These are phyloP conservation scores for Calliopsis andreniformis DNA, from an alignment of 1,140 invertebrate species.

Conservation along the genomic window DNA sequence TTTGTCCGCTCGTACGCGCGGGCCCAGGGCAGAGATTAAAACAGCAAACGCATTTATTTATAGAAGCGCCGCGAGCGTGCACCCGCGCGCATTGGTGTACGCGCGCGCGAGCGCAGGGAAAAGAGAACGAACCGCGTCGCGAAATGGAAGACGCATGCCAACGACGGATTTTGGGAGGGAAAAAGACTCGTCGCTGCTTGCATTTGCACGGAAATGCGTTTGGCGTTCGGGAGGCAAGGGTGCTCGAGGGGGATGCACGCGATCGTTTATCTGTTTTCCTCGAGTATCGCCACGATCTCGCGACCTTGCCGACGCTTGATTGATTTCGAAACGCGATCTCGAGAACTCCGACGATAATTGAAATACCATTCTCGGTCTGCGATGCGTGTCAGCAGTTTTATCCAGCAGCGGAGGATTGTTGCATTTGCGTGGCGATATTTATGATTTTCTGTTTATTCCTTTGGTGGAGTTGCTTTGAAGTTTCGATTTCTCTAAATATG, in stretches of 20 bases:
- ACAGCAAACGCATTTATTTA: slow-evolving; percentile 70
- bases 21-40: slow-evolving; percentile 63
- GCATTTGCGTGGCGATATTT: background rate
- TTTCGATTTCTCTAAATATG: background rate
- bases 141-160: slow-evolving; percentile 64
- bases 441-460: background rate
- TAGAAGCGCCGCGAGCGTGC: slow-evolving; percentile 61
- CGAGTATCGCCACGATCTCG: background rate
- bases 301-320: slow-evolving; percentile 10
- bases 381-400: background rate
- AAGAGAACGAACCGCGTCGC: slow-evolving; percentile 35
- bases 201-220: slow-evolving; percentile 27
- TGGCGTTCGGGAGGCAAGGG: background rate
- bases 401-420: too few relatives aligned
- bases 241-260: background rate
- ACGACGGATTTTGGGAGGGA: slow-evolving; percentile 17
- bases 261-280: slow-evolving; percentile 9
- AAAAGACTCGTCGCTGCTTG: slow-evolving; percentile 16
- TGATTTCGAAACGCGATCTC: slow-evolving; percentile 17
- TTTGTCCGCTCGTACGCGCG: slow-evolving; percentile 57
- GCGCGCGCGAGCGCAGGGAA: slow-evolving; percentile 5
- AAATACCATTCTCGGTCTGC: background rate
- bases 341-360: slow-evolving; percentile 7
- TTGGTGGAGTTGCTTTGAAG: background rate
- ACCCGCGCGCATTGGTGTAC: slow-evolving; percentile 3